Conservation (phyloP, 2,888 invertebrate species). For the Lepidocyrtoides sp. region DNA sequence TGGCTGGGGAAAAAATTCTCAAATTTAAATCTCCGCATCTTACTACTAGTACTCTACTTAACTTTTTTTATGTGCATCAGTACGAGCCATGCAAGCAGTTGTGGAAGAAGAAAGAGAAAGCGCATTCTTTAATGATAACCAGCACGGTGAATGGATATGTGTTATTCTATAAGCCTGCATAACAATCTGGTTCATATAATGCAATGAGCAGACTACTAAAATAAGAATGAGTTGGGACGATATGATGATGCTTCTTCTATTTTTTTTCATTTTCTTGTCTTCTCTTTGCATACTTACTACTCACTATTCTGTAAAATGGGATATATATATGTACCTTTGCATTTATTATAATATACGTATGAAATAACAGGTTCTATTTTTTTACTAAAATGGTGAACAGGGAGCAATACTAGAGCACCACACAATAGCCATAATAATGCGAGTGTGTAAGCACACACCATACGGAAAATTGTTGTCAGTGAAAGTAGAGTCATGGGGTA, state of each 20-base stretch:
- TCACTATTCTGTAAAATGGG: too few species aligned
- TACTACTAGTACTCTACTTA: conserved; percentile 26
- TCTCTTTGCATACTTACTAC: background rate
- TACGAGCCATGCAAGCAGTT: background rate
- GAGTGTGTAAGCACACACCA: background rate
- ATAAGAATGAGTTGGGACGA: conserved; percentile 9
- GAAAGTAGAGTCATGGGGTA: conserved; percentile 15
- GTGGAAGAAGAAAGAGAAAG: background rate
- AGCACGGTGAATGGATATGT: background rate
- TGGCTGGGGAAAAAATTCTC: background rate
- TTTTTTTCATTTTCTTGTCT: conserved; percentile 5
- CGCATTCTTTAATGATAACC: conserved; percentile 62
- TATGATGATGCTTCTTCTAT: background rate
- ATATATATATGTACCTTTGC: background rate
- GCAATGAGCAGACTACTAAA: background rate
- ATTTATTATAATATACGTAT: too few species aligned
- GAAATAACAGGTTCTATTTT: background rate
- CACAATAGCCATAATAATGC: conserved; percentile 8
- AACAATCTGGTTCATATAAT: too few species aligned
- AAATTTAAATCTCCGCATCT: conserved; percentile 31
- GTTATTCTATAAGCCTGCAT: background rate
- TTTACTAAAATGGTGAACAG: conserved; percentile 1
- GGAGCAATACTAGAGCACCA: background rate
- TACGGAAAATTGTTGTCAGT: conserved; percentile 8
- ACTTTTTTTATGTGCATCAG: conserved; percentile 2